Evolutionary conservation across 2,113 vertebrate species (phyloP).

Genomic region (Agelaius tricolor): DNA sequence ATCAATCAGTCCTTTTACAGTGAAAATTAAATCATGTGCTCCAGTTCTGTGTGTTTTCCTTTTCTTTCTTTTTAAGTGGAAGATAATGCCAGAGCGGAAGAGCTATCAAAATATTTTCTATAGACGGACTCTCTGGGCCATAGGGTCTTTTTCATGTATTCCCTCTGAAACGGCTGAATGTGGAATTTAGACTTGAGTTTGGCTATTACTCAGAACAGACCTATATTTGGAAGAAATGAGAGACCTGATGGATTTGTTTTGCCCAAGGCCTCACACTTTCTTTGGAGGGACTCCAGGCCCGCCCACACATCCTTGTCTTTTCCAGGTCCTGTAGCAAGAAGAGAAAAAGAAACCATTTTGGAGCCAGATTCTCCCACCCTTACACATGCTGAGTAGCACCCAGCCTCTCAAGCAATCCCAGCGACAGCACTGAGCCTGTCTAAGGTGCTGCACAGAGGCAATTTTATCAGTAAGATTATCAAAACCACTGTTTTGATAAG

Average conservation of each 20-base stretch:
- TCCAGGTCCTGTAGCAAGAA: conserved; percentile 68
- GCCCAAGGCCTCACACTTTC: conserved; percentile 81
- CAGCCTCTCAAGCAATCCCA: not conserved
- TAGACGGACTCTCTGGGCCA: conserved; percentile 26
- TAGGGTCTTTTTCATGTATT: conserved; percentile 66
- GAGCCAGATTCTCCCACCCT: conserved; percentile 36
- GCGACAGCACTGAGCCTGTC: not conserved
- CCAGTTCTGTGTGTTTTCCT: conserved; percentile 1
- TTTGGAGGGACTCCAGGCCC: conserved; percentile 73
- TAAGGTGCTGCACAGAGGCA: not conserved
- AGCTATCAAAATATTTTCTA: conserved; percentile 65
- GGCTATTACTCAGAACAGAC: conserved; percentile 76
- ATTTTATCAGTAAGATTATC: not conserved
- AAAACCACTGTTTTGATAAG: not conserved
- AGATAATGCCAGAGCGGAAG: conserved; percentile 17
- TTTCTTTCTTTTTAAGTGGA: conserved; percentile 14
- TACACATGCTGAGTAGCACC: conserved; percentile 29
- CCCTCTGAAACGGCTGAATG: conserved; percentile 61
- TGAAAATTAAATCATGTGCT: conserved; percentile 28
- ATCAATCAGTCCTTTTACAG: conserved; percentile 15
- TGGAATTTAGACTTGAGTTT: conserved; percentile 71
- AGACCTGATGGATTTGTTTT: conserved; percentile 77
- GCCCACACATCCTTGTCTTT: conserved; percentile 78
- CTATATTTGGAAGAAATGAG: conserved; percentile 82
- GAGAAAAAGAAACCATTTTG: conserved; percentile 39